A percentile compares a stretch with the other conserved stretches of the same genome.
Conservation (phyloP, 1,140 invertebrate species). For the Oryzaephilus surinamensis region DNA sequence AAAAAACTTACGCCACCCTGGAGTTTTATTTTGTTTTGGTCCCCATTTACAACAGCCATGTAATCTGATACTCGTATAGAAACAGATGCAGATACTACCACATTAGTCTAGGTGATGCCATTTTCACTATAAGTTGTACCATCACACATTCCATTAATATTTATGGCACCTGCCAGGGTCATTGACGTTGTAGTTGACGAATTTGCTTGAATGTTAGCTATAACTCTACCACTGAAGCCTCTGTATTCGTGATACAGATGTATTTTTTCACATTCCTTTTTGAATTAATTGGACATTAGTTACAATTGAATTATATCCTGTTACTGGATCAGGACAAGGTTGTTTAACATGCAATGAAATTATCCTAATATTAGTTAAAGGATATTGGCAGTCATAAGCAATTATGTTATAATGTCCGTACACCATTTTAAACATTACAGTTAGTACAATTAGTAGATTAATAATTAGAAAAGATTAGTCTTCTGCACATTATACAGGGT, state of each 20-base stretch:
- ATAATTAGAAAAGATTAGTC: too few species aligned
- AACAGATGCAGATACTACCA: constrained; percentile 7
- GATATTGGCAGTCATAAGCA: constrained; percentile 6
- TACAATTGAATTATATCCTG: background rate
- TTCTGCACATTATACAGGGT: too few species aligned
- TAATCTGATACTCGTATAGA: constrained; percentile 5
- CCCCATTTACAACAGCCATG: constrained; percentile 4
- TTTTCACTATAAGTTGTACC: constrained; percentile 6
- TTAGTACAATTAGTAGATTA: too few species aligned
- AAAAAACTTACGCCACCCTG: constrained; percentile 4
- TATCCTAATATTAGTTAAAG: too few species aligned
- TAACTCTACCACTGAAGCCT: constrained; percentile 1
- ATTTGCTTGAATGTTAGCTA: background rate
- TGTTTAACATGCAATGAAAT: constrained; percentile 1
- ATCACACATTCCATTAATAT: constrained; percentile 1
- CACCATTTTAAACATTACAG: too few species aligned
- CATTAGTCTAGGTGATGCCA: constrained; percentile 3
- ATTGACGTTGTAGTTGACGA: constrained; percentile 1
- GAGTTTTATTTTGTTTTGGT: constrained; percentile 6
- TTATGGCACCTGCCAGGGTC: constrained; percentile 2
- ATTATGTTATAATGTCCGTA: too few species aligned
- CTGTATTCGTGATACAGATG: constrained; percentile 7
- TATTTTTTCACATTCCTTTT: constrained; percentile 1
- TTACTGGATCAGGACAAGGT: constrained; percentile 1
- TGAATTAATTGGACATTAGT: background rate